These are phyloP conservation scores for Thinocorus orbignyianus DNA, from an alignment of 2,113 vertebrate species.

Conservation along the genomic window DNA sequence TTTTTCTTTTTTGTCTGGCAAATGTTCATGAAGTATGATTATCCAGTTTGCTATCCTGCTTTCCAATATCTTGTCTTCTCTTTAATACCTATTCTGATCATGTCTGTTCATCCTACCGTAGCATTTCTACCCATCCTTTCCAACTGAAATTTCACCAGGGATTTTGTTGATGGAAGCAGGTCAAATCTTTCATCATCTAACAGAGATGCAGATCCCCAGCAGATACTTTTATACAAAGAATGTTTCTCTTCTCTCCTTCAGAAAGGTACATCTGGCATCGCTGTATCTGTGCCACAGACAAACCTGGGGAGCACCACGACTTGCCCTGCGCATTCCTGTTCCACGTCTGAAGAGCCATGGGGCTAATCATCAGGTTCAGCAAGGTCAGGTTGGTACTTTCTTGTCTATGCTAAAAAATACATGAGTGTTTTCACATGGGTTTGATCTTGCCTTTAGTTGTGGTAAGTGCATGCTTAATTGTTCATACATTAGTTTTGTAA, in stretches of 20 bases:
- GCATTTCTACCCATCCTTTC: not conserved
- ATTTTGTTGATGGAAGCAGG: not conserved
- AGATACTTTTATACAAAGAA: not conserved
- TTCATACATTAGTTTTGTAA: not conserved
- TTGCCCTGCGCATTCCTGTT: not conserved
- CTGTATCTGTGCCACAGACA: not conserved
- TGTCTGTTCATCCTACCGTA: not conserved
- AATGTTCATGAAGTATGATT: not conserved
- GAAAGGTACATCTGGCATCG: not conserved
- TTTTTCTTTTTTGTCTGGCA: not conserved
- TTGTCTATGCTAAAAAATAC: not conserved
- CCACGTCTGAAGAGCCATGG: not conserved
- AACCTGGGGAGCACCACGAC: not conserved
- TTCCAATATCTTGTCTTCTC: not conserved
- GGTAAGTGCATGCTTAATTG: not conserved
- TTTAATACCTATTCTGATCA: not conserved
- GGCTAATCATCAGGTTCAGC: not conserved
- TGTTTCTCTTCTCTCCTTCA: not conserved
- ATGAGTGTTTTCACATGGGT: rapidly evolving
- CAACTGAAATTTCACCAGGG: not conserved
- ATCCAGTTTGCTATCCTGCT: not conserved
- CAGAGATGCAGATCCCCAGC: not conserved
- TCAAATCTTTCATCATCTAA: not conserved
- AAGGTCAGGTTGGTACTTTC: not conserved
- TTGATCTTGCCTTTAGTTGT: not conserved